A percentile compares a stretch with the other conserved stretches of the same genome.
phyloP scores from a whole-genome alignment of 2,888 invertebrate genomes.

The Heliothis peltigera region DNA sequence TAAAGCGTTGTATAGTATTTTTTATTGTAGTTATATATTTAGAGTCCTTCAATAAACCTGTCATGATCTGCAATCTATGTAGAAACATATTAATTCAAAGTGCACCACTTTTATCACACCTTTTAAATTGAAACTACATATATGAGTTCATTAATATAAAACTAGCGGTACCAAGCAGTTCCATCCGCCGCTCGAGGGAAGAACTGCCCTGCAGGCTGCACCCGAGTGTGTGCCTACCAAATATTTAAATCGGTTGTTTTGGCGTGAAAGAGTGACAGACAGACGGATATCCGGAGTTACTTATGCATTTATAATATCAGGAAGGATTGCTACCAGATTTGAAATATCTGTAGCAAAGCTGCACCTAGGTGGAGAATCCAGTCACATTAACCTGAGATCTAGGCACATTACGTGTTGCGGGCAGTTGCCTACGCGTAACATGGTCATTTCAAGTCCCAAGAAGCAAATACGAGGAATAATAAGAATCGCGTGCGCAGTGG shows the following conservation, averaged over 20 bases:
- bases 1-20: no score
- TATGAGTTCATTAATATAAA: slow-evolving; percentile 17
- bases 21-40: no score
- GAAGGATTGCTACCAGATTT: slow-evolving; percentile 44
- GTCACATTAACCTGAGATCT: slow-evolving; percentile 40
- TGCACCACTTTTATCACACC: slow-evolving; percentile 16
- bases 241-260: no score
- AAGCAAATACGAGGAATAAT: slow-evolving; percentile 62
- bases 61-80: slow-evolving; percentile 15
- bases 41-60: slow-evolving; percentile 8
- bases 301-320: no score
- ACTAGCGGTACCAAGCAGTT: no score
- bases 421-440: slow-evolving; percentile 46
- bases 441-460: slow-evolving; percentile 56
- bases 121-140: no score
- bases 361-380: slow-evolving; percentile 34
- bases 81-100: slow-evolving; percentile 20
- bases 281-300: no score
- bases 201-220: no score
- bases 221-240: no score
- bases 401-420: slow-evolving; percentile 33
- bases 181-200: no score
- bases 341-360: slow-evolving; percentile 39
- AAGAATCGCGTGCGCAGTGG: slow-evolving; percentile 72
- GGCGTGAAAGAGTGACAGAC: no score